These are phyloP conservation scores for Aurelia sp. DNA, from an alignment of 30 jellyfish, hydroid and myxozoan species.

Conservation along the genomic window DNA sequence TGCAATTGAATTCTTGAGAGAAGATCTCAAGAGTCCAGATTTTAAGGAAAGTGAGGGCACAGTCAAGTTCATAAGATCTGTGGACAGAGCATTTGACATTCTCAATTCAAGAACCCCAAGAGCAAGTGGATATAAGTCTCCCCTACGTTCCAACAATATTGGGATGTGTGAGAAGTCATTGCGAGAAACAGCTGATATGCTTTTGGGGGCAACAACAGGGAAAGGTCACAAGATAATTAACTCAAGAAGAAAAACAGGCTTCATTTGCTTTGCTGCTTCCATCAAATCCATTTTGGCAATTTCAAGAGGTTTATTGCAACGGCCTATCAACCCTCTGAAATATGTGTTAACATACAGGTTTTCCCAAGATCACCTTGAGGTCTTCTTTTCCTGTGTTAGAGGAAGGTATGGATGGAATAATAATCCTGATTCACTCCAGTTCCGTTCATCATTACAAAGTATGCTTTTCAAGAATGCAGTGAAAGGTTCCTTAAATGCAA, in stretches of 20 bases:
- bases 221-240: neutral
- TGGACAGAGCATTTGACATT: conserved; percentile 41
- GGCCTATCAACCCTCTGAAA: conserved; percentile 31
- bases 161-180: conserved; percentile 4
- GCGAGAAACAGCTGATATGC: conserved; percentile 1
- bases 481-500: conserved; percentile 43
- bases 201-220: neutral
- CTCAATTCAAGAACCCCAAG: conserved; percentile 45
- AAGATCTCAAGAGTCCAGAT: conserved; percentile 29
- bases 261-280: conserved; percentile 27
- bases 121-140: conserved; percentile 49
- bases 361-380: conserved; percentile 64
- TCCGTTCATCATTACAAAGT: conserved; percentile 18
- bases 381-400: conserved; percentile 28
- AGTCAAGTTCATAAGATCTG: conserved; percentile 27
- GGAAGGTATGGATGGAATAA: conserved; percentile 45
- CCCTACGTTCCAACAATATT: conserved; percentile 1
- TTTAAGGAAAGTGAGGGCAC: conserved; percentile 43
- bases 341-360: conserved; percentile 64
- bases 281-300: conserved; percentile 10
- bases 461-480: conserved; percentile 12
- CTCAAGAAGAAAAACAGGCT: conserved; percentile 33
- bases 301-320: neutral
- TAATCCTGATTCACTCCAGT: conserved; percentile 54
- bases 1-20: conserved; percentile 35